phyloP scores from a whole-genome alignment of 1,140 invertebrate species.

The Dermatophagoides farinae region DNA sequence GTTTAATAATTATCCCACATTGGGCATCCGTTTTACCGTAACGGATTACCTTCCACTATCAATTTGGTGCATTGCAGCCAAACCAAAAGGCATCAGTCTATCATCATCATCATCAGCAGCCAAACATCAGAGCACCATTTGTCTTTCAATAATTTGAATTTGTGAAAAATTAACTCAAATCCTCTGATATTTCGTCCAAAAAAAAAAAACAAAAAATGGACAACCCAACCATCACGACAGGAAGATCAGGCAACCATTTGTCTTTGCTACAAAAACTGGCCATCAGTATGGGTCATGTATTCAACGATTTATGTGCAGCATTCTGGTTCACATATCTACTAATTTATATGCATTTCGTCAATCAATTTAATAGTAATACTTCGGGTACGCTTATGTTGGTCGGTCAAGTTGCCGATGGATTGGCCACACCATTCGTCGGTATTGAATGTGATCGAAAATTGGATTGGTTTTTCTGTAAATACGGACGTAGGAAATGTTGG shows the following conservation, averaged over 20 bases:
- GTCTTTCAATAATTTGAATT: no score
- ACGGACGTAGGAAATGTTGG: constrained; percentile 73
- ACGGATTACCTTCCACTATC: no score
- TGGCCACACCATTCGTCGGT: constrained; percentile 72
- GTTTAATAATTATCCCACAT: no score
- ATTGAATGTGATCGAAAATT: constrained; percentile 55
- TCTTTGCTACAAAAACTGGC: constrained; percentile 26
- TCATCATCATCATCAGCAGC: no score
- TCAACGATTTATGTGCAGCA: constrained; percentile 83
- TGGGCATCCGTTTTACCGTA: no score
- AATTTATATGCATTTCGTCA: constrained; percentile 28
- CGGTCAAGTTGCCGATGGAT: constrained; percentile 69
- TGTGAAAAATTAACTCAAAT: no score
- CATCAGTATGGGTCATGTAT: constrained; percentile 60
- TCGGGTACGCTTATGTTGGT: constrained; percentile 59
- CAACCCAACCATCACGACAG: no score
- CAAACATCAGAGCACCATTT: no score
- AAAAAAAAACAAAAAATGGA: no score
- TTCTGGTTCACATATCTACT: constrained; percentile 96
- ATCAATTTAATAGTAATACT: constrained; percentile 42
- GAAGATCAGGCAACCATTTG: constrained; percentile 7
- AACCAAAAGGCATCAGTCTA: no score
- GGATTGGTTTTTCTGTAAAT: constrained; percentile 35
- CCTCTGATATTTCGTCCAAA: no score
- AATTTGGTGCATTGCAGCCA: no score